Evolutionary conservation across 2,797 vertebrate species (phyloP).

Genomic region (Coregonus sp.): DNA sequence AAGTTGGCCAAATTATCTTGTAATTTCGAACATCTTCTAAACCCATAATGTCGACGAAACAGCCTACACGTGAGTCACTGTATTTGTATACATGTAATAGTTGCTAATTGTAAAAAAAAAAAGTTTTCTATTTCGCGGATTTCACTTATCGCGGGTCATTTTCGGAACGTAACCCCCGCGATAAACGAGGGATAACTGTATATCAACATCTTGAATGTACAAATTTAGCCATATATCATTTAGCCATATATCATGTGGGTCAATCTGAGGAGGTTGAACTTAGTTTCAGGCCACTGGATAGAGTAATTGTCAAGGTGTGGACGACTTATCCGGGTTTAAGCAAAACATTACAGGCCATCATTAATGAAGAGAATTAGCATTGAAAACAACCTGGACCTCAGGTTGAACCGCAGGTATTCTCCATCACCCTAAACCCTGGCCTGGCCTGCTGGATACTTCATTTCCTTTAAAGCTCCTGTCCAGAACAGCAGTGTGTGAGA

Average conservation of each 20-base stretch:
- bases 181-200: too few species aligned
- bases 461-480: slow-evolving; percentile 35
- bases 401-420: slow-evolving; percentile 26
- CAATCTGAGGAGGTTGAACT: slow-evolving; percentile 32
- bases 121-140: too few species aligned
- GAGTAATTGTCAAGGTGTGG: slow-evolving; percentile 30
- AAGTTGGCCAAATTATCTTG: too few species aligned
- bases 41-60: too few species aligned
- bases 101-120: too few species aligned
- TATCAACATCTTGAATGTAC: not conserved
- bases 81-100: too few species aligned
- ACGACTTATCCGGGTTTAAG: slow-evolving; percentile 40
- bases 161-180: too few species aligned
- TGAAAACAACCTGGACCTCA: slow-evolving; percentile 39
- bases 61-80: too few species aligned
- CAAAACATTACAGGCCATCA: slow-evolving; percentile 33
- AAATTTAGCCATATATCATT: not conserved
- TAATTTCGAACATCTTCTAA: too few species aligned
- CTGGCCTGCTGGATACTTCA: slow-evolving; percentile 25
- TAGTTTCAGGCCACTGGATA: slow-evolving; percentile 16
- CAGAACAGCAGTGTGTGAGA: slow-evolving; percentile 36
- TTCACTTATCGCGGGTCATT: too few species aligned
- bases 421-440: slow-evolving; percentile 31
- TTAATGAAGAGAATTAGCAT: slow-evolving; percentile 46
- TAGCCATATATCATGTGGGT: not conserved